phyloP scores from a whole-genome alignment of 2,888 invertebrate species.

The Clunio marinus region DNA sequence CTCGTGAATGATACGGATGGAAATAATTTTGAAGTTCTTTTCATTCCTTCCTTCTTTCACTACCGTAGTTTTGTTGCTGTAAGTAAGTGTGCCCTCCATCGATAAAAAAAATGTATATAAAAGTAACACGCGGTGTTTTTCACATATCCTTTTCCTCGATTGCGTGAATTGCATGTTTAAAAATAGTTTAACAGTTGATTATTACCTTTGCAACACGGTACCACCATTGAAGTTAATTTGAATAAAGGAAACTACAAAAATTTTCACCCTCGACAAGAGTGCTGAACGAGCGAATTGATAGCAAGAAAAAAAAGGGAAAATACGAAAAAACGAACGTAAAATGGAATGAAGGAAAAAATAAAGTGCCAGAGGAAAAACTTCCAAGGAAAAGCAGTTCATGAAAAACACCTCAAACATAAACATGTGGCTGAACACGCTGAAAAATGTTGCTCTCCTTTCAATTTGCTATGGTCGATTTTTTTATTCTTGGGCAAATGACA shows the following conservation, averaged over 20 bases:
- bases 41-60: neutral
- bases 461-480: neutral
- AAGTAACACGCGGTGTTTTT: constrained; percentile 20
- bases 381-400: neutral
- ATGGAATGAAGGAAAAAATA: neutral
- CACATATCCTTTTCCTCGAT: neutral
- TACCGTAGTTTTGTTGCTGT: too few species aligned
- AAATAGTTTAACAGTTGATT: constrained; percentile 32
- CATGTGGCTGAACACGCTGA: constrained; percentile 27
- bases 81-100: too few species aligned
- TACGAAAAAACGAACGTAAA: neutral
- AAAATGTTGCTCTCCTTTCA: neutral
- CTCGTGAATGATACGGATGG: constrained; percentile 22
- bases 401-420: constrained; percentile 24
- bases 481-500: neutral
- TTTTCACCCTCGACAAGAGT: neutral
- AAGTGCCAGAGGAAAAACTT: neutral
- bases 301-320: neutral
- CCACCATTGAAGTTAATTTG: constrained; percentile 4
- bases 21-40: constrained; percentile 3
- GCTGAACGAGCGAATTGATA: neutral
- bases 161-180: constrained; percentile 30
- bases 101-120: too few species aligned
- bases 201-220: constrained; percentile 12
- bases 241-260: constrained; percentile 2